Percentiles rank a stretch among this genome's conserved stretches.
These are phyloP conservation scores for Dicrostonyx torquatus DNA, from an alignment of 2,797 vertebrate genomes.

Conservation along the genomic window DNA sequence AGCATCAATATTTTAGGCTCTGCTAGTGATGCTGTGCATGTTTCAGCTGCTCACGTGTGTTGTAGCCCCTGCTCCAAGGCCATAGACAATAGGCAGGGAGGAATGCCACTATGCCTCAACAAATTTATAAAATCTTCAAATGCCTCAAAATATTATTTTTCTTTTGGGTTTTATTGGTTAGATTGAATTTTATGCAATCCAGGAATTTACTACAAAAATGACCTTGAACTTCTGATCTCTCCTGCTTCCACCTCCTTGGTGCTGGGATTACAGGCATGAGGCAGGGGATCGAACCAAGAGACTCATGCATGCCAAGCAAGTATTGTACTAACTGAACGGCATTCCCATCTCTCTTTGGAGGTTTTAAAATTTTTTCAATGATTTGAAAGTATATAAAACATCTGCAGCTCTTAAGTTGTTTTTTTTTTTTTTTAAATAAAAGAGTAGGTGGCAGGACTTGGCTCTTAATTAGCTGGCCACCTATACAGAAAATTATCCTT, in stretches of 20 bases:
- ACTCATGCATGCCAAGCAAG: not conserved
- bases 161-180: not conserved
- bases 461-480: not conserved
- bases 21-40: not conserved
- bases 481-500: not conserved
- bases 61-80: not conserved
- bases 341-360: not conserved
- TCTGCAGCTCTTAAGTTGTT: not conserved
- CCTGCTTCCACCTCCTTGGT: not conserved
- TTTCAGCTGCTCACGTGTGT: not conserved
- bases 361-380: not conserved
- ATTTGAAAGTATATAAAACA: slow-evolving; percentile 22
- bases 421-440: too few relatives aligned
- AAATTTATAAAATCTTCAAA: not conserved
- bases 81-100: not conserved
- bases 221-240: not conserved
- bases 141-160: not conserved
- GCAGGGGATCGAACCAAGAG: not conserved
- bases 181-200: not conserved
- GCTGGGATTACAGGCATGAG: not conserved
- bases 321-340: not conserved
- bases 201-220: not conserved
- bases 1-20: not conserved
- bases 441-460: not conserved
- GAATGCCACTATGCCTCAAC: not conserved